Percentiles rank a stretch among this genome's conserved stretches.
Evolutionary conservation across 2,888 invertebrate species (phyloP).

Genomic region (Coenonympha arcania): DNA sequence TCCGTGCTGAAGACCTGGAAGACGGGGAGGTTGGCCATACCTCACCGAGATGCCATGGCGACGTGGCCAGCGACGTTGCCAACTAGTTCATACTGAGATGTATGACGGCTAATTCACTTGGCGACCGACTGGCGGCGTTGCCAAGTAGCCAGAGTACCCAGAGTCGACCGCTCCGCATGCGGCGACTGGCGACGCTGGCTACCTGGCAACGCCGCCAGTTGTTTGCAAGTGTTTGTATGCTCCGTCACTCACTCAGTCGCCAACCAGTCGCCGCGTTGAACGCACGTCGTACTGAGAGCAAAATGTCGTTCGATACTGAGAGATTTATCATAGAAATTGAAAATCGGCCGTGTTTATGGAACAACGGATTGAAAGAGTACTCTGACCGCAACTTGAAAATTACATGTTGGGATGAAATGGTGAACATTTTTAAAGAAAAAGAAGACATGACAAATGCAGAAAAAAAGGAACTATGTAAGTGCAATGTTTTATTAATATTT

Average conservation of each 20-base stretch:
- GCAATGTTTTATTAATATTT: neutral
- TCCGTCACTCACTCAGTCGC: neutral
- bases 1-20: too few species aligned
- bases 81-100: constrained; percentile 5
- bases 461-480: neutral
- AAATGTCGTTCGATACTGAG: neutral
- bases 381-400: neutral
- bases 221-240: neutral
- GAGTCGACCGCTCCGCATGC: neutral
- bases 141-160: constrained; percentile 6
- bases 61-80: constrained; percentile 5
- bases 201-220: neutral
- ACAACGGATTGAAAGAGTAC: neutral
- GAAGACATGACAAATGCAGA: neutral
- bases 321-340: neutral
- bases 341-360: neutral
- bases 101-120: constrained; percentile 5
- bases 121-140: constrained; percentile 5
- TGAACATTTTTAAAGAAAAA: neutral
- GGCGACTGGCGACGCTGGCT: neutral
- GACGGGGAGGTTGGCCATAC: too few species aligned
- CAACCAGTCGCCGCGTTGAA: neutral
- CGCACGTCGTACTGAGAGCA: neutral
- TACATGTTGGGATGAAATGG: neutral
- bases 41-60: neutral